Conservation (phyloP, 1,140 invertebrate species). For the Macrobrachium rosenbergii region DNA sequence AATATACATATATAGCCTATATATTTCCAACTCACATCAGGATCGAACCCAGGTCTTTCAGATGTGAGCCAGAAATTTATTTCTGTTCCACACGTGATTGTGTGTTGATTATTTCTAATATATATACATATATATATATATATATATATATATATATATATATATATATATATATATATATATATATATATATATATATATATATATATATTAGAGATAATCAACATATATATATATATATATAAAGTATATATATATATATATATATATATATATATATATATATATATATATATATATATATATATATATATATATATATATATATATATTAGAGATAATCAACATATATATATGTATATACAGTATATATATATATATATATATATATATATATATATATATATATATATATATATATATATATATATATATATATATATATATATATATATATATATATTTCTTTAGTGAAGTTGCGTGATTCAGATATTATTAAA, state of each 20-base stretch:
- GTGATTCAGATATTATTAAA: too few species aligned
- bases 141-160: conserved; percentile 27
- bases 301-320: conserved; percentile 10
- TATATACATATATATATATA: conserved; percentile 32
- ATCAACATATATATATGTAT: conserved; percentile 25
- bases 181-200: conserved; percentile 21
- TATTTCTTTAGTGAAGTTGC: background rate
- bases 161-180: conserved; percentile 35
- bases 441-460: conserved; percentile 24
- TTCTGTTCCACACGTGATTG: background rate
- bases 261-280: conserved; percentile 21
- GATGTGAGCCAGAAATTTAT: background rate
- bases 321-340: conserved; percentile 5
- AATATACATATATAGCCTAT: too few species aligned
- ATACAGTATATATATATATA: background rate
- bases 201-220: conserved; percentile 8
- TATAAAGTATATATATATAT: conserved; percentile 21
- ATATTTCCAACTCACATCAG: background rate
- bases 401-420: conserved; percentile 20
- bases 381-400: background rate
- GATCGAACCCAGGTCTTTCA: background rate
- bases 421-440: conserved; percentile 24
- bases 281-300: conserved; percentile 13
- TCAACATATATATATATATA: conserved; percentile 22
- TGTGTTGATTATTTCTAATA: background rate